These are phyloP conservation scores for Callaeas wilsoni DNA, from an alignment of 2,113 vertebrate genomes.

Conservation along the genomic window DNA sequence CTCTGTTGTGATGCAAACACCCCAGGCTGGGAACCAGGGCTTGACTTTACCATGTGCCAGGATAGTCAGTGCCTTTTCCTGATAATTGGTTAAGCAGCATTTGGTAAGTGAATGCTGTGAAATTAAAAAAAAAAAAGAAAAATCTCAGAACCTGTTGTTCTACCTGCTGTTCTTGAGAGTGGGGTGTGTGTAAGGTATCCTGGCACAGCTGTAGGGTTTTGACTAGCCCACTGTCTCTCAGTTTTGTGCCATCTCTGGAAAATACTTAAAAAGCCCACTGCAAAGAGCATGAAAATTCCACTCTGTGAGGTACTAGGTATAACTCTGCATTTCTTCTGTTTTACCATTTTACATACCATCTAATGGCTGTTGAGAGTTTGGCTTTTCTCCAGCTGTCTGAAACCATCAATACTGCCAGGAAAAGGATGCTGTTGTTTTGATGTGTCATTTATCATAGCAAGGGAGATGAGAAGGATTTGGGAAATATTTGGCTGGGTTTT, in stretches of 20 bases:
- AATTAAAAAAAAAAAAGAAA: neutral
- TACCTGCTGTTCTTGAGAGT: neutral
- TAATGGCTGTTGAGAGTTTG: neutral
- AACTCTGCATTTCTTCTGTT: neutral
- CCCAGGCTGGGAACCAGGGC: neutral
- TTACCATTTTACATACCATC: neutral
- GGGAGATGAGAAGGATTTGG: neutral
- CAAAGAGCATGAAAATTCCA: neutral
- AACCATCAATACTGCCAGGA: neutral
- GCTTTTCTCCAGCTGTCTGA: neutral
- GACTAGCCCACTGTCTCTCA: neutral
- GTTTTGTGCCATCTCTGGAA: neutral
- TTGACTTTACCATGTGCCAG: neutral
- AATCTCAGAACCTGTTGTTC: neutral
- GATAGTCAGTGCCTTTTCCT: neutral
- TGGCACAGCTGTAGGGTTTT: neutral
- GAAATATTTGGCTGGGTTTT: neutral
- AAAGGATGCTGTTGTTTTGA: neutral
- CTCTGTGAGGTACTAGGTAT: neutral
- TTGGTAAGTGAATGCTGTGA: neutral
- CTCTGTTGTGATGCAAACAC: neutral
- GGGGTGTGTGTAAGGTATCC: neutral
- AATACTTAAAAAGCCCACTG: neutral
- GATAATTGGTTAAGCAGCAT: neutral
- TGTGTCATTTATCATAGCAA: neutral